Base-by-base conservation (phyloP, 2,888 invertebrate species). In the Rhopalosiphum nymphaeae region DNA sequence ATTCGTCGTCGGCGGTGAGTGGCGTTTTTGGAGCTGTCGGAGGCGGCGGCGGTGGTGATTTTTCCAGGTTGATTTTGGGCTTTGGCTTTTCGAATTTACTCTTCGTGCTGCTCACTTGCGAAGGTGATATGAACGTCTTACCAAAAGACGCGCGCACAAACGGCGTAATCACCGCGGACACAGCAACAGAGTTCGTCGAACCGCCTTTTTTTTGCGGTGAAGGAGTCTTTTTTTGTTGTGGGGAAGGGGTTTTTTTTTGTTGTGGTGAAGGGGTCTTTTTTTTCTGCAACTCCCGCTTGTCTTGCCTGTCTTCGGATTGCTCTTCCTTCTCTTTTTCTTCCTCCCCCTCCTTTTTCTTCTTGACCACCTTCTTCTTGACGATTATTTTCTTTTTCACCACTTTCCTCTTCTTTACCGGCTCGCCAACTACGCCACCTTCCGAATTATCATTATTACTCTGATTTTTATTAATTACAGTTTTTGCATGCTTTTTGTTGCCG, bases 11-110 rank as follows among this genome's bases (percentile, higher is more conserved):
- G 53, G n/a, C 16, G 29, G 89, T 21, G 21, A 49, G 78, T 2
- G 13, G 42, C 36, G 53, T n/a, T 96, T 95, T 96, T 95, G 92
- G 84, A 0, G 95, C 95, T 95, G 25, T 95, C 95, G 3, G 96
- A 7, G 95, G 95, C 0, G 95, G 94, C 0, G 95, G 92, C 21
- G 93, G 78, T 10, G 88, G 21, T 1, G 94, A 11, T 25, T 95
- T 95, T 36, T 95, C 95, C 9, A 94, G 91, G 49, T 95, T 95
- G 42, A 67, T 46, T 61, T 95, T 95, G 42, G 95, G 95, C 2
- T 95, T 94, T 4, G 95, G 95, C 9, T 96, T 95, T 91, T 96
- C 96, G 16, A 95, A 95, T 16, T 94, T 94, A 25, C 90, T 94
- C 67, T 91, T 94, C 4, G 94, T 94, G n/a, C 86, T 94, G 94